Evolutionary conservation across 2,113 vertebrate genomes (phyloP).

Genomic region (Crypturellus undulatus): DNA sequence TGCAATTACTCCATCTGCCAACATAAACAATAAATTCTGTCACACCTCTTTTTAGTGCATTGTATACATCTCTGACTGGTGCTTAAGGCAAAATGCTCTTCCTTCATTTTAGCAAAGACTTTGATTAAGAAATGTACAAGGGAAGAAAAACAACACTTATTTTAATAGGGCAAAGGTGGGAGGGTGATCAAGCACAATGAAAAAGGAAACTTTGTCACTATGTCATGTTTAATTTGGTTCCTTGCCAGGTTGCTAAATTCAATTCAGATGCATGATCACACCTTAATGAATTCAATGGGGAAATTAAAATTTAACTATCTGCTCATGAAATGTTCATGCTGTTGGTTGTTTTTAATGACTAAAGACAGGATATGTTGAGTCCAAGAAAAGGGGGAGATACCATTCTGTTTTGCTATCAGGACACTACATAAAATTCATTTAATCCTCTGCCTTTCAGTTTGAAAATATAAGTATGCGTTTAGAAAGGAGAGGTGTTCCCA

Average conservation of each 20-base stretch:
- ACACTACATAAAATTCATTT: neutral
- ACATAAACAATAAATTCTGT: constrained; percentile 23
- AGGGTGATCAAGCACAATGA: neutral
- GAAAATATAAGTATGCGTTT: neutral
- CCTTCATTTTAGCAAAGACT: neutral
- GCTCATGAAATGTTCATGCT: constrained; percentile 58
- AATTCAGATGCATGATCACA: constrained; percentile 39
- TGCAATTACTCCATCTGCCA: constrained; percentile 47
- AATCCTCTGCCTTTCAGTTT: neutral
- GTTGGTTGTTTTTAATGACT: constrained; percentile 24
- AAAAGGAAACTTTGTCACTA: constrained; percentile 26
- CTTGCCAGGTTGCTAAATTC: constrained; percentile 43
- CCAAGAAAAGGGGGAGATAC: neutral
- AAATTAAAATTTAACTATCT: constrained; percentile 48
- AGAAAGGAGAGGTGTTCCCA: neutral
- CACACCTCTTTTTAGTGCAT: neutral
- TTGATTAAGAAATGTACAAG: neutral
- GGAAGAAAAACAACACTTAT: neutral
- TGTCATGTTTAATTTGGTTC: constrained; percentile 49
- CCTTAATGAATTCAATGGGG: constrained; percentile 41
- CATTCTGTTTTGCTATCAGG: neutral
- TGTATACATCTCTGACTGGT: neutral
- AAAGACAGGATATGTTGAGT: neutral
- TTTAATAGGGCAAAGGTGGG: neutral
- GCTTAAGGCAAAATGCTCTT: neutral